A percentile compares a stretch with the other conserved stretches of the same genome.
phyloP scores from a whole-genome alignment of 2,797 vertebrate species.

The Sebastolobus altivelis region DNA sequence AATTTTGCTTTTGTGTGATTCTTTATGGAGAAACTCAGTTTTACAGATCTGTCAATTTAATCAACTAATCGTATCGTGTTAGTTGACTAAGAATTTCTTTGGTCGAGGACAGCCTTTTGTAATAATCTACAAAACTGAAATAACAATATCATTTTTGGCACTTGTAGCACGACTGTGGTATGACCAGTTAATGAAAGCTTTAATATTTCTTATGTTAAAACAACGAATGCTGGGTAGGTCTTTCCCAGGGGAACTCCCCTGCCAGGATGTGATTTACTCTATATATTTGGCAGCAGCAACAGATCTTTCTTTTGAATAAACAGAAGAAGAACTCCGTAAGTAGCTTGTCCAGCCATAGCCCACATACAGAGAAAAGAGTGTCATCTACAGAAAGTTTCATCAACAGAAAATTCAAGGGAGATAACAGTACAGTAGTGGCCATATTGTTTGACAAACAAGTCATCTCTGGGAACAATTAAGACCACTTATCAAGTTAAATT shows the following conservation, averaged over 20 bases:
- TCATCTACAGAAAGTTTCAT: neutral
- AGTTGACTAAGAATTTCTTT: too few relatives aligned
- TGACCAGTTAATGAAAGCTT: too few relatives aligned
- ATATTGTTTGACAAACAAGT: neutral
- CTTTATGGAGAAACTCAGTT: too few relatives aligned
- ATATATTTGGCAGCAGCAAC: neutral
- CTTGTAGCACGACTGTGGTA: too few relatives aligned
- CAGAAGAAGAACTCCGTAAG: neutral
- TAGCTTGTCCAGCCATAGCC: neutral
- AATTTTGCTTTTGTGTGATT: too few relatives aligned
- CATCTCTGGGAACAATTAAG: neutral
- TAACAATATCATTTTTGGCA: too few relatives aligned
- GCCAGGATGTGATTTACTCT: constrained; percentile 14
- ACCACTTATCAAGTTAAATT: too few relatives aligned
- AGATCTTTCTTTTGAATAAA: neutral
- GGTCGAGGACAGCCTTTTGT: too few relatives aligned
- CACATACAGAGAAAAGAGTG: neutral
- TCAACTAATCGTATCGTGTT: too few relatives aligned
- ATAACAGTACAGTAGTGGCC: neutral
- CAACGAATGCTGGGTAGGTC: neutral
- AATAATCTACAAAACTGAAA: too few relatives aligned
- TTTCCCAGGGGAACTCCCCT: constrained; percentile 9
- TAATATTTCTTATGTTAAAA: neutral
- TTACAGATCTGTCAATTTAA: too few relatives aligned
- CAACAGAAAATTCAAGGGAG: neutral